Evolutionary conservation across 1,140 invertebrate species (phyloP).

Genomic region (Trialeurodes vaporariorum): DNA sequence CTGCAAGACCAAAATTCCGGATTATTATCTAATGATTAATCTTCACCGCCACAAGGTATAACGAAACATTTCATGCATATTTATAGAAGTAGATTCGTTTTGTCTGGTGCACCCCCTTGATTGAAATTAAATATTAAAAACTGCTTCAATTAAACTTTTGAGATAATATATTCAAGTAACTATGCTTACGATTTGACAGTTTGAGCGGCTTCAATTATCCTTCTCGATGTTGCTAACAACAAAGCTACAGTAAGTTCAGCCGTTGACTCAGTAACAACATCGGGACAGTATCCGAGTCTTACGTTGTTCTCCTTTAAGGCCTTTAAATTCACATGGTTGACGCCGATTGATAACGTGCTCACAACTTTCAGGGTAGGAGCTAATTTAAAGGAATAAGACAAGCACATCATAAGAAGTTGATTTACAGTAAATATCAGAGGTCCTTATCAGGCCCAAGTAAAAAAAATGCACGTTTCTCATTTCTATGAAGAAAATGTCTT

Average conservation of each 20-base stretch:
- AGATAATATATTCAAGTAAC: too few species aligned
- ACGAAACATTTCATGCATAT: too few species aligned
- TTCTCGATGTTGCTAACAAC: slow-evolving; percentile 62
- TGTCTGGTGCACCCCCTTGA: too few species aligned
- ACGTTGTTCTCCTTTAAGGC: slow-evolving; percentile 55
- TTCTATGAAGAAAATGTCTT: background rate
- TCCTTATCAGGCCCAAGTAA: background rate
- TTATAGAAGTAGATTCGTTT: too few species aligned
- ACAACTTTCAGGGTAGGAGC: slow-evolving; percentile 67
- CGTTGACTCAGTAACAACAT: slow-evolving; percentile 79
- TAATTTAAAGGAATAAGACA: too few species aligned
- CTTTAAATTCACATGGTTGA: slow-evolving; percentile 63
- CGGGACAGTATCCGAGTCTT: slow-evolving; percentile 75
- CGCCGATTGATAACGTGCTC: slow-evolving; percentile 87
- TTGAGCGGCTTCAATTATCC: slow-evolving; percentile 69
- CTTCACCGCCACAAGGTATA: too few species aligned
- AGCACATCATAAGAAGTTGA: background rate
- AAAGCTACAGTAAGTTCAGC: slow-evolving; percentile 77
- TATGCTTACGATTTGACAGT: too few species aligned
- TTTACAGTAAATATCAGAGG: background rate
- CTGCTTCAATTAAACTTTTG: too few species aligned
- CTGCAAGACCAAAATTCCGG: too few species aligned
- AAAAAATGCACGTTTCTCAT: background rate
- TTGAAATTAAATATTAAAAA: too few species aligned
- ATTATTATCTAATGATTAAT: too few species aligned